phyloP scores from a whole-genome alignment of 2,113 vertebrate genomes.

The Platichthys flesus region DNA sequence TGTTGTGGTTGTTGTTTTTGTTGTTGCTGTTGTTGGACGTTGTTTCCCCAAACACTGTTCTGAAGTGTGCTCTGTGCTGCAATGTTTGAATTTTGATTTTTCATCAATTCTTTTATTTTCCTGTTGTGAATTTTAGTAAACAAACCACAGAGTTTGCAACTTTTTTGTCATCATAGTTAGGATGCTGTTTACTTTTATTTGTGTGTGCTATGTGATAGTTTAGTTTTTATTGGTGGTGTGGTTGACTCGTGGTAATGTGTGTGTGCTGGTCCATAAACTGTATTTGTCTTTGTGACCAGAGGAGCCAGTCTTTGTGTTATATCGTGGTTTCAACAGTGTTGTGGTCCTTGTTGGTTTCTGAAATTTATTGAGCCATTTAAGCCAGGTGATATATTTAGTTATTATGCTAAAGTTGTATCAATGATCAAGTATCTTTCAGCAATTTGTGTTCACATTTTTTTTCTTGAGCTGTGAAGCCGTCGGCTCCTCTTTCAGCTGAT shows the following conservation, averaged over 20 bases:
- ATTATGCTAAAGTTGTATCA: background rate
- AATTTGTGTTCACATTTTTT: conserved; percentile 23
- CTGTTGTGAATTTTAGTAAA: background rate
- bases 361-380: background rate
- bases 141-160: background rate
- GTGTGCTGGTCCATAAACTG: background rate
- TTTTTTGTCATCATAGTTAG: background rate
- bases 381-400: background rate
- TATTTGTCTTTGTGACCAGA: background rate
- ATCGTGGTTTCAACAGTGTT: background rate
- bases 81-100: background rate
- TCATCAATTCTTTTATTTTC: background rate
- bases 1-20: background rate
- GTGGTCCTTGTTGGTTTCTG: background rate
- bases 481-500: conserved; percentile 23
- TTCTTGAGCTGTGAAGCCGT: conserved; percentile 45
- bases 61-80: background rate
- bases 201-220: background rate
- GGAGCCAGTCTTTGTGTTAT: background rate
- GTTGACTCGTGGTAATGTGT: background rate
- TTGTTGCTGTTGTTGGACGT: too few species aligned
- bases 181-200: background rate
- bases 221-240: background rate
- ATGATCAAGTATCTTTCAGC: background rate
- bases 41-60: background rate